A percentile compares a stretch with the other conserved stretches of the same genome.
Conservation (phyloP, 1,140 invertebrate genomes). For the Chrysopa pallens region DNA sequence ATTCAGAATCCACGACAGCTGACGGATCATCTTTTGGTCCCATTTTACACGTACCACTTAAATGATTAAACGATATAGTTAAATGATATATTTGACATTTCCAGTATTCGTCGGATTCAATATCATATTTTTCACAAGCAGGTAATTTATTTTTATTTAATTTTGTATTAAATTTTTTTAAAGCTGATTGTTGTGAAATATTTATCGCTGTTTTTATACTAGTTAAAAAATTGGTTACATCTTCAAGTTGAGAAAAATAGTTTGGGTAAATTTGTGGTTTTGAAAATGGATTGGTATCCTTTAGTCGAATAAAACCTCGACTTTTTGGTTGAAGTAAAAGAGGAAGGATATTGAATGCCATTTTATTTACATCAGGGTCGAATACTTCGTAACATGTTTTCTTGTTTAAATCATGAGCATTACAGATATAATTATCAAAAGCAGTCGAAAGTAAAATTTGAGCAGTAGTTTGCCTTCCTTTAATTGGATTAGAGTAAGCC, state of each 20-base stretch:
- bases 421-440: slow-evolving; percentile 59
- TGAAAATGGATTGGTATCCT: slow-evolving; percentile 25
- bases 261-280: slow-evolving; percentile 34
- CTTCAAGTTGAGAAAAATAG: slow-evolving; percentile 21
- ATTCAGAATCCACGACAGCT: slow-evolving; percentile 21
- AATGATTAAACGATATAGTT: slow-evolving; percentile 35
- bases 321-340: slow-evolving; percentile 5
- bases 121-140: slow-evolving; percentile 16
- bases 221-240: slow-evolving; percentile 19
- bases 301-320: slow-evolving; percentile 12
- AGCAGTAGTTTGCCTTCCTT: slow-evolving; percentile 58
- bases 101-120: slow-evolving; percentile 30
- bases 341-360: slow-evolving; percentile 17
- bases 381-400: slow-evolving; percentile 37
- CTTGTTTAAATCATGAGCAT: slow-evolving; percentile 33
- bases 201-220: slow-evolving; percentile 11
- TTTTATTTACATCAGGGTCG: slow-evolving; percentile 29
- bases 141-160: slow-evolving; percentile 31
- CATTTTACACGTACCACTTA: slow-evolving; percentile 38
- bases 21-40: slow-evolving; percentile 20
- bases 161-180: not conserved
- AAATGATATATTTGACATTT: slow-evolving; percentile 38
- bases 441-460: no score
- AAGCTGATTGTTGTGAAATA: slow-evolving; percentile 5
- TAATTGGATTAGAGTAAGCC: slow-evolving; percentile 40